These are phyloP conservation scores for Heliocidaris tuberculata DNA, from an alignment of 35 echinoderm and acorn worm genomes.

Conservation along the genomic window DNA sequence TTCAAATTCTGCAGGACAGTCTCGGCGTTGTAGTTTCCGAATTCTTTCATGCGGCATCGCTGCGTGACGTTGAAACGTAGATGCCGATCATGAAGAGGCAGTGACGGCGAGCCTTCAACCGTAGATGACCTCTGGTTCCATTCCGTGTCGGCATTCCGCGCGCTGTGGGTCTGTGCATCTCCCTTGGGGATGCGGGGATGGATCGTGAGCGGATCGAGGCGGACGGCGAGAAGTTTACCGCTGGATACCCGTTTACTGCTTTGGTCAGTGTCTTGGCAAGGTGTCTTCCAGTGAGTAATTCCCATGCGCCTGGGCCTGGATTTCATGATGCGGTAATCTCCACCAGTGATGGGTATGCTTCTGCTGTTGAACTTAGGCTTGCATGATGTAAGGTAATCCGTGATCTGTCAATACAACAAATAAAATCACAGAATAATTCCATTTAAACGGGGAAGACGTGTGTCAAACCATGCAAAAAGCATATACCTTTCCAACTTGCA, in stretches of 20 bases:
- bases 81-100: neutral
- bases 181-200: neutral
- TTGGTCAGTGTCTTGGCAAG: neutral
- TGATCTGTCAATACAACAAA: neutral
- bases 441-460: too few species aligned
- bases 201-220: neutral
- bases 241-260: neutral
- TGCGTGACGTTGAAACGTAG: slow-evolving; percentile 32
- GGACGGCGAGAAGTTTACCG: neutral
- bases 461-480: too few species aligned
- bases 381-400: neutral
- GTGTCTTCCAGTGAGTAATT: neutral
- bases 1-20: neutral
- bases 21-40: slow-evolving; percentile 39
- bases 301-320: slow-evolving; percentile 12
- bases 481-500: too few species aligned
- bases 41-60: slow-evolving; percentile 33
- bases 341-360: neutral
- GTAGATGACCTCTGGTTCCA: neutral
- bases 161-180: neutral
- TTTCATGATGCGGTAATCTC: neutral
- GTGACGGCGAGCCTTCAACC: neutral
- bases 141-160: neutral
- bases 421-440: neutral
- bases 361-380: neutral